Conservation (phyloP, 2,113 vertebrate genomes). For the Saccopteryx bilineata region DNA sequence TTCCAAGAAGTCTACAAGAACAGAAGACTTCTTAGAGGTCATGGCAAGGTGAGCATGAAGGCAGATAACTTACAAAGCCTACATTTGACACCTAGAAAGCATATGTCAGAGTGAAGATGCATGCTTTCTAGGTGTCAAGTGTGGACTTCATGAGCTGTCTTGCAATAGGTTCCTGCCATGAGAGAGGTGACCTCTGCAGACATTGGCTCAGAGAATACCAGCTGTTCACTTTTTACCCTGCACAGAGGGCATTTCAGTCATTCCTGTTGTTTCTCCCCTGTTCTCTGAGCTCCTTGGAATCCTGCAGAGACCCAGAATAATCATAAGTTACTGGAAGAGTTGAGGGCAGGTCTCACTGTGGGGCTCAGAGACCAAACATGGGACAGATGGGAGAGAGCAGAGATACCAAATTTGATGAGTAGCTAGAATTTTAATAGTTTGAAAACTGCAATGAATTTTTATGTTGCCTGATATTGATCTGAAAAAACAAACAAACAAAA, state of each 20-base stretch:
- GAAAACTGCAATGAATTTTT: neutral
- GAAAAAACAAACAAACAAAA: neutral
- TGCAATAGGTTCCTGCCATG: neutral
- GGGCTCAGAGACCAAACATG: neutral
- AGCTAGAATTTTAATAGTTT: neutral
- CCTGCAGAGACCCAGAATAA: neutral
- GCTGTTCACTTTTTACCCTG: neutral
- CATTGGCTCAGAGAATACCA: accelerated
- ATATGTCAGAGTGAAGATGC: too few relatives aligned
- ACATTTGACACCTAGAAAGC: neutral
- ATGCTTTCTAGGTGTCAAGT: neutral
- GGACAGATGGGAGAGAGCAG: neutral
- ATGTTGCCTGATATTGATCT: neutral
- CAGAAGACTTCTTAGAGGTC: neutral
- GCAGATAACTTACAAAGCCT: neutral
- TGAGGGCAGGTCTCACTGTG: neutral
- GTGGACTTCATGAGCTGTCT: neutral
- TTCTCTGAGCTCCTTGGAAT: neutral
- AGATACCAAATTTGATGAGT: neutral
- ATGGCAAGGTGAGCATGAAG: neutral
- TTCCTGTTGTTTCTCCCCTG: neutral
- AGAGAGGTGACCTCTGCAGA: neutral
- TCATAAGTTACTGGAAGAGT: too few relatives aligned
- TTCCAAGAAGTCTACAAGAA: neutral
- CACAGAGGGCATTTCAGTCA: neutral